phyloP scores from a whole-genome alignment of 2,113 vertebrate genomes.

The Eulacestoma nigropectus region DNA sequence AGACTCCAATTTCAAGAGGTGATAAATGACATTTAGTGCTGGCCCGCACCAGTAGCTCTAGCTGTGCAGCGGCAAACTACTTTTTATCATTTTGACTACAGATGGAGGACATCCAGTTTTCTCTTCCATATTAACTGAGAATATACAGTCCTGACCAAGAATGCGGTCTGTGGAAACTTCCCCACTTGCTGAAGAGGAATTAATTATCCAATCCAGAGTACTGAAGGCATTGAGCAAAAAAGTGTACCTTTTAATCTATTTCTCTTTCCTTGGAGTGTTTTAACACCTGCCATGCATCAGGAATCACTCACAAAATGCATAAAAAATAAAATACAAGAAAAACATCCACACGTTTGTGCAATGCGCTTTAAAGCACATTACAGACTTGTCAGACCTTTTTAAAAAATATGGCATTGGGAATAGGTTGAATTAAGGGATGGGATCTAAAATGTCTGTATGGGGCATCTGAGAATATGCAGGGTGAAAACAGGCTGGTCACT shows the following conservation, averaged over 20 bases:
- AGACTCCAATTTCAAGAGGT: not conserved
- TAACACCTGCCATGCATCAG: not conserved
- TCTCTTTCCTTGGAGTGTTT: not conserved
- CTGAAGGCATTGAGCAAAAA: not conserved
- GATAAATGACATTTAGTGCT: not conserved
- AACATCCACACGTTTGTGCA: not conserved
- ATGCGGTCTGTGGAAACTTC: not conserved
- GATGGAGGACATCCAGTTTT: constrained; percentile 11
- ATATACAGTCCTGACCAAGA: not conserved
- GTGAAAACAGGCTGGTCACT: not conserved
- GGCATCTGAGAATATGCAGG: not conserved
- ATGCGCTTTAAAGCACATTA: not conserved
- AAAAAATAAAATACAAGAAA: not conserved
- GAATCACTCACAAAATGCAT: not conserved
- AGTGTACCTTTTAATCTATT: not conserved
- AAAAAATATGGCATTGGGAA: not conserved
- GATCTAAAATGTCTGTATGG: not conserved
- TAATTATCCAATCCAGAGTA: not conserved
- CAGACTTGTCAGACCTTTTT: not conserved
- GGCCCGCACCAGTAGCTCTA: not conserved
- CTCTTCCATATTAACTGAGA: not conserved
- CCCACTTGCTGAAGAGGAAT: not conserved
- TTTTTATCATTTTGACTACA: constrained; percentile 20
- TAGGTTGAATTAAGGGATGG: not conserved
- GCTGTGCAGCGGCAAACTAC: not conserved